Percentiles rank a stretch among this genome's conserved stretches.
These are phyloP conservation scores for Acrocyrtus sp. DNA, from an alignment of 2,888 invertebrate genomes.

Conservation along the genomic window DNA sequence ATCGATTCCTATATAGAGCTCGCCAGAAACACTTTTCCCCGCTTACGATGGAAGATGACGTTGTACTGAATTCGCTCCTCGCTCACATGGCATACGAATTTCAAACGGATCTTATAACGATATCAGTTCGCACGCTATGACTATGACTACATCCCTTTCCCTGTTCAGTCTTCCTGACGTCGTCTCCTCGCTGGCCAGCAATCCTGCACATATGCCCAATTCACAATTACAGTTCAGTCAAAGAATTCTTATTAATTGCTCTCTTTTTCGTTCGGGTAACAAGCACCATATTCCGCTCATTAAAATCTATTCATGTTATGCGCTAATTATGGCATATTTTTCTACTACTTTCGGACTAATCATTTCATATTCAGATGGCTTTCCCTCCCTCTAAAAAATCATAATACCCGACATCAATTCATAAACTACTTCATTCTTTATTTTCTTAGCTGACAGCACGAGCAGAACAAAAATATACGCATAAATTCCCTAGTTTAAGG, in stretches of 20 bases:
- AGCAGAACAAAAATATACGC: background rate
- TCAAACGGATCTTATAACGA: no score
- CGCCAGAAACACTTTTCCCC: background rate
- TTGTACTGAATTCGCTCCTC: background rate
- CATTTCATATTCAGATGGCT: no score
- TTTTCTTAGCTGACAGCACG: no score
- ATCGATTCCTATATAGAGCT: background rate
- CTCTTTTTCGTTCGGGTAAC: background rate
- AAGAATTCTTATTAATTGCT: background rate
- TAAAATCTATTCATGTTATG: background rate
- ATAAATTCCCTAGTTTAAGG: background rate
- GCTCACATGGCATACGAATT: background rate
- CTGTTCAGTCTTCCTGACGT: background rate
- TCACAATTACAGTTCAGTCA: background rate
- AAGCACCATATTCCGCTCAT: background rate
- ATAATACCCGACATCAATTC: no score
- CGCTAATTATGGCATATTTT: no score
- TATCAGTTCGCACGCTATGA: background rate
- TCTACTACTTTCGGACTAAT: no score
- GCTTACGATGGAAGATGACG: background rate
- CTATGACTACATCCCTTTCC: background rate
- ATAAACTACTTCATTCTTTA: no score
- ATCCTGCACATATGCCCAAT: background rate
- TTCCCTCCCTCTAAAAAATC: no score
- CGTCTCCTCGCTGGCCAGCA: background rate